Base-by-base conservation (phyloP, 2,797 vertebrate species). In the Dryobates pubescens region DNA sequence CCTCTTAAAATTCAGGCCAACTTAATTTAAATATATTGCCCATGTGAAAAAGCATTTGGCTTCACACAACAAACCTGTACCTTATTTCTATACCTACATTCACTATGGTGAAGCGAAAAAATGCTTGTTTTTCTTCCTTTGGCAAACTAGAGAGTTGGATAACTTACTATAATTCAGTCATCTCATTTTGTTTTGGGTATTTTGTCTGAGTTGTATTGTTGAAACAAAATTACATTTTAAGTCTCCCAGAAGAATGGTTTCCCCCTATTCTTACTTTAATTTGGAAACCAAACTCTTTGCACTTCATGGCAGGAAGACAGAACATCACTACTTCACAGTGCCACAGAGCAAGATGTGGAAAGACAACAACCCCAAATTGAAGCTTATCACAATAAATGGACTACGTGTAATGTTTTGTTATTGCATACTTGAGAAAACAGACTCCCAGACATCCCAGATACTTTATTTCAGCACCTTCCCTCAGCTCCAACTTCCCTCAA, bases 201-300 rank as follows among this genome's bases (percentile, higher is more conserved):
- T 85, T 75, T 49, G 14, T 26, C 27, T 61, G 30, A 75, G 53
- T 7, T 17, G 24, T 8, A 5, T 47, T 92, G 54, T 59, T 84
- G 71, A 74, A 92, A 95, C 45, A 72, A 84, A 84, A 90, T 68
- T 26, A 74, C n/a, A 70, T 82, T 26, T 76, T 85, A 68, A 80
- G 58, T 58, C n/a, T 94, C 58, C 54, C 76, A 71, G 51, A 80
- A 87, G 49, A 89, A 90, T 30, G 4, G 27, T 77, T 96, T 89
- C 24, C 45, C 82, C 56, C 56, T 70, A 64, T 56, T 54, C 38
- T 45, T 65, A 74, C 38, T 85, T 53, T 64, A 90, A 84, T 76
- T 89, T 77, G 6, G 13, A 87, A 89, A 86, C 27, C 17, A 73
- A 87, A 62, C 10, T 7, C 18, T 61, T 53, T 41, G 41, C 24